Conservation (phyloP, 1,140 invertebrate genomes). For the Mizuhopecten yessoensis region DNA sequence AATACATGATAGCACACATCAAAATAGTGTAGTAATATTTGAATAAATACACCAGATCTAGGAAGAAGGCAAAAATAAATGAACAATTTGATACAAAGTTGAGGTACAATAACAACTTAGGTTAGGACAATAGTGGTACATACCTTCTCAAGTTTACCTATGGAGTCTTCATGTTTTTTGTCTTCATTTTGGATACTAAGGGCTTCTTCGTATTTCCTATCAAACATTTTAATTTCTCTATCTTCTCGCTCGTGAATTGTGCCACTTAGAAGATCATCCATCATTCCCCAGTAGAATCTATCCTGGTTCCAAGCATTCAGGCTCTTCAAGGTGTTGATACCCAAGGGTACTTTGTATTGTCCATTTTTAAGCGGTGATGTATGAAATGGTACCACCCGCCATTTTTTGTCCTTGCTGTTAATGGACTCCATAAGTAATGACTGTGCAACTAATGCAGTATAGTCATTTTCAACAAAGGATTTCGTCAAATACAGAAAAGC, state of each 20-base stretch:
- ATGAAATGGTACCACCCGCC: neutral
- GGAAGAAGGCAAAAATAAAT: no score
- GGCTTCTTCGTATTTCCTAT: neutral
- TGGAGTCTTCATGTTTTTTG: no score
- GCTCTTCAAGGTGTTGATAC: neutral
- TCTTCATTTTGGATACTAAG: neutral
- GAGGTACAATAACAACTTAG: no score
- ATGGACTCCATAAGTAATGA: neutral
- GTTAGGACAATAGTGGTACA: no score
- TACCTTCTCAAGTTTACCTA: neutral
- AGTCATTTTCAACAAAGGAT: neutral
- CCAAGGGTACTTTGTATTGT: neutral
- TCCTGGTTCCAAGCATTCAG: neutral
- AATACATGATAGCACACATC: no score
- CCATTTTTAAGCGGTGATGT: neutral
- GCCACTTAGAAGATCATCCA: neutral
- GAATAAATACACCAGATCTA: no score
- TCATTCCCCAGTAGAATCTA: neutral
- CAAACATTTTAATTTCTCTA: neutral
- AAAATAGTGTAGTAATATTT: no score
- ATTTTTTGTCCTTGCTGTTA: neutral
- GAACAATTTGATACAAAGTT: no score
- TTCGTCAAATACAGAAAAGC: neutral
- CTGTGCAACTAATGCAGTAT: neutral
- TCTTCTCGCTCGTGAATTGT: neutral